Evolutionary conservation across 1,140 invertebrate genomes (phyloP).

Genomic region (Drosophila ironensis): DNA sequence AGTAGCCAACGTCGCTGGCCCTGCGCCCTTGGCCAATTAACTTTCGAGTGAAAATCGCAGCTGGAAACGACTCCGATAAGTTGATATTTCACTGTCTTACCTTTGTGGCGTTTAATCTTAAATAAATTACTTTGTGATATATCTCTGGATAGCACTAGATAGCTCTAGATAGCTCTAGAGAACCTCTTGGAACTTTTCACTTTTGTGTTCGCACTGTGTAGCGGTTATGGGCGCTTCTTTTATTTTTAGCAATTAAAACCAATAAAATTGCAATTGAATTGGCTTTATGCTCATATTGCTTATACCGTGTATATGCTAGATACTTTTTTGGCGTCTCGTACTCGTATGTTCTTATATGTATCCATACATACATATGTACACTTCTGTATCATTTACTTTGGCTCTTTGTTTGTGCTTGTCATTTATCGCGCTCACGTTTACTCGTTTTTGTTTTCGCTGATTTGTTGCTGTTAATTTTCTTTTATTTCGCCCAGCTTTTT

Average conservation of each 20-base stretch:
- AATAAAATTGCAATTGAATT: constrained; percentile 41
- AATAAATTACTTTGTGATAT: too few species aligned
- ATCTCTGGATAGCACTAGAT: too few species aligned
- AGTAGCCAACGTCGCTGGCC: constrained; percentile 18
- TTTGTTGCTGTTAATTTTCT: constrained; percentile 3
- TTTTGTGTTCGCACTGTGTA: constrained; percentile 1
- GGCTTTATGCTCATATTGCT: constrained; percentile 4
- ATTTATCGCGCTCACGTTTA: constrained; percentile 27
- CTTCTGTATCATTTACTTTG: constrained; percentile 2
- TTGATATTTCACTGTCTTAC: too few species aligned
- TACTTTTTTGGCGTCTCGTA: constrained; percentile 10
- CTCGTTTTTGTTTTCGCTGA: constrained; percentile 14
- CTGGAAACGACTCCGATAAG: too few species aligned
- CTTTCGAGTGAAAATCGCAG: background rate
- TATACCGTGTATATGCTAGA: background rate
- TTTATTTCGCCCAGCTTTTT: background rate
- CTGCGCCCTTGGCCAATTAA: too few species aligned
- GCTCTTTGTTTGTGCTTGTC: constrained; percentile 24
- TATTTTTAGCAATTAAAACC: constrained; percentile 39
- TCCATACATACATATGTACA: constrained; percentile 4
- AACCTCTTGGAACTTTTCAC: too few species aligned
- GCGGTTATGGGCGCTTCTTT: background rate
- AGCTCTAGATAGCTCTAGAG: too few species aligned
- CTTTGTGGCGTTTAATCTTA: constrained; percentile 13
- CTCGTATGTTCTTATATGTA: background rate